phyloP scores from a whole-genome alignment of 2,113 vertebrate species.

The Amphilophus citrinellus region DNA sequence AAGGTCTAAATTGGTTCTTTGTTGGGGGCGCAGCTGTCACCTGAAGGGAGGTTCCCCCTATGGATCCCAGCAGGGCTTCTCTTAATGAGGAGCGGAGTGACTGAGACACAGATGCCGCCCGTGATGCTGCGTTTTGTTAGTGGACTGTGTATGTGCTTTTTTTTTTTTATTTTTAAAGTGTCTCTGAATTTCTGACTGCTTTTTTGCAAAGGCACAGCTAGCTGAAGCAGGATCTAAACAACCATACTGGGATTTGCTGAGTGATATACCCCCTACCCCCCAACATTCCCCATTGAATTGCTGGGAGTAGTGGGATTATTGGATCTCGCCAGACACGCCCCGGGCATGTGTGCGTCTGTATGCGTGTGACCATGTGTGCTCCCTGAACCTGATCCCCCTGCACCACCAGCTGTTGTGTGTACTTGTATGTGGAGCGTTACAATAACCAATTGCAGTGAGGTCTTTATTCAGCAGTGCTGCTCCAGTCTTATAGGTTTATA shows the following conservation, averaged over 20 bases:
- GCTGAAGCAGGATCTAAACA: conserved; percentile 11
- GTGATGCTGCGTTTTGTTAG: conserved; percentile 9
- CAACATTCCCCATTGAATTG: conserved; percentile 51
- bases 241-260: conserved; percentile 10
- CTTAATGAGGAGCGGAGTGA: conserved; percentile 75
- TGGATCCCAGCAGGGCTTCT: conserved; percentile 68
- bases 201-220: background rate
- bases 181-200: background rate
- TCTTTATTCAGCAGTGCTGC: background rate
- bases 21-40: conserved; percentile 78
- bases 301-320: conserved; percentile 75
- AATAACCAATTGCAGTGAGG: conserved; percentile 25
- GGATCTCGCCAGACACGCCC: conserved; percentile 66
- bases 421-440: conserved; percentile 11
- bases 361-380: conserved; percentile 16
- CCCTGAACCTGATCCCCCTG: conserved; percentile 56
- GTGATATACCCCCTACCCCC: background rate
- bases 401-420: conserved; percentile 63
- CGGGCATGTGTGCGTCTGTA: conserved; percentile 2
- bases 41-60: conserved; percentile 65
- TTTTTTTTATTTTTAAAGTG: conserved; percentile 3
- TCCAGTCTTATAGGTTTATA: background rate
- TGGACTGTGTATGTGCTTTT: background rate
- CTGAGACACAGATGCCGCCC: conserved; percentile 63
- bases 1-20: conserved; percentile 79